Evolutionary conservation across 1,140 invertebrate genomes (phyloP).

Genomic region (Drosophila malerkotliana): DNA sequence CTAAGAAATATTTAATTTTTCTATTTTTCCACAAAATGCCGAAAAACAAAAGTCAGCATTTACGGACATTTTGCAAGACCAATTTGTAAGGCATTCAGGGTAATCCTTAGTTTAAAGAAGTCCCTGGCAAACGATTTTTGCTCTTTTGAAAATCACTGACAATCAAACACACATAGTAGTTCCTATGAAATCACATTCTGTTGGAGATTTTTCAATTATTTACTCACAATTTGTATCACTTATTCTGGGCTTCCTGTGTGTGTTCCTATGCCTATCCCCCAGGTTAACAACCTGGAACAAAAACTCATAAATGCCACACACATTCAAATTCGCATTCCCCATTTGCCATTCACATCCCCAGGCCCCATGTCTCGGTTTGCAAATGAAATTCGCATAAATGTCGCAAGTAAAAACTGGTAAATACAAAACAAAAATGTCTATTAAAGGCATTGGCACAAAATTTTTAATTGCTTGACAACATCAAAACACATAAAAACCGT

Average conservation of each 20-base stretch:
- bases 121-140: conserved; percentile 22
- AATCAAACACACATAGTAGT: conserved; percentile 2
- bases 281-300: conserved; percentile 11
- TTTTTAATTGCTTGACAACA: conserved; percentile 78
- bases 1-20: conserved; percentile 19
- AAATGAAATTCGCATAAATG: conserved; percentile 54
- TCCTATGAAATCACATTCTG: conserved; percentile 33
- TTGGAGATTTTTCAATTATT: conserved; percentile 48
- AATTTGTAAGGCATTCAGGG: conserved; percentile 35
- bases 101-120: conserved; percentile 29
- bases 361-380: conserved; percentile 4
- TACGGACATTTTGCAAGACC: conserved; percentile 19
- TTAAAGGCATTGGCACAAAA: conserved; percentile 69
- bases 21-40: background rate
- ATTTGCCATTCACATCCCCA: conserved; percentile 36
- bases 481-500: conserved; percentile 57
- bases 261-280: conserved; percentile 7
- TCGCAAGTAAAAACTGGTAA: conserved; percentile 56
- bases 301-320: conserved; percentile 59
- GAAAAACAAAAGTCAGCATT: conserved; percentile 15
- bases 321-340: conserved; percentile 27
- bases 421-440: conserved; percentile 58
- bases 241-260: conserved; percentile 20
- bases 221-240: conserved; percentile 33
- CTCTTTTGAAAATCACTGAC: conserved; percentile 19